Conservation (phyloP, 2,888 invertebrate genomes). For the Deladenus siricidicola region DNA sequence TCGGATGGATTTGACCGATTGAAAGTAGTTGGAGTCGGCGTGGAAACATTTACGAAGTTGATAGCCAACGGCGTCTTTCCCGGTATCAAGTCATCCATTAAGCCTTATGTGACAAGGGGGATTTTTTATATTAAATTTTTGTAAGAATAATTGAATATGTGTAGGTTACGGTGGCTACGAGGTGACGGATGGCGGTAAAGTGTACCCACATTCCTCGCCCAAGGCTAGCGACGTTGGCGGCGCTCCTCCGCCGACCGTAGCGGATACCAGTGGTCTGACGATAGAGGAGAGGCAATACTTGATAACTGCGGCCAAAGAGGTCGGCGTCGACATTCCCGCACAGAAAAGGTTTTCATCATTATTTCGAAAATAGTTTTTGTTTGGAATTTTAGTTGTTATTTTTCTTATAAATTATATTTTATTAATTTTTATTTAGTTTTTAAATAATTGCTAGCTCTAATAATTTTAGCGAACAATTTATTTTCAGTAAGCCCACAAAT, state of each 20-base stretch:
- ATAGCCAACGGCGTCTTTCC: slow-evolving; percentile 33
- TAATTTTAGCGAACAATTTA: too few relatives aligned
- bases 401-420: too few relatives aligned
- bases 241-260: not conserved
- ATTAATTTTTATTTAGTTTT: too few relatives aligned
- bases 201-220: not conserved
- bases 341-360: slow-evolving; percentile 7
- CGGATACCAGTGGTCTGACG: slow-evolving; percentile 31
- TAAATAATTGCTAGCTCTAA: too few relatives aligned
- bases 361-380: too few relatives aligned
- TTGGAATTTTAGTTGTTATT: not conserved
- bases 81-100: too few relatives aligned
- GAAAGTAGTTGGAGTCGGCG: slow-evolving; percentile 34
- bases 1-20: slow-evolving; percentile 30
- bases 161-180: slow-evolving; percentile 36
- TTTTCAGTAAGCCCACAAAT: too few relatives aligned
- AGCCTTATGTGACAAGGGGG: too few relatives aligned
- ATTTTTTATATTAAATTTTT: too few relatives aligned
- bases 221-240: not conserved
- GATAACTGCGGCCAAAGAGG: slow-evolving; percentile 42
- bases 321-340: slow-evolving; percentile 28
- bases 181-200: not conserved
- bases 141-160: not conserved
- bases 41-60: slow-evolving; percentile 36
- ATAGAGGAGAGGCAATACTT: slow-evolving; percentile 43